These are phyloP conservation scores for Smutsia temminckii DNA, from an alignment of 2,797 vertebrate genomes.

Conservation along the genomic window DNA sequence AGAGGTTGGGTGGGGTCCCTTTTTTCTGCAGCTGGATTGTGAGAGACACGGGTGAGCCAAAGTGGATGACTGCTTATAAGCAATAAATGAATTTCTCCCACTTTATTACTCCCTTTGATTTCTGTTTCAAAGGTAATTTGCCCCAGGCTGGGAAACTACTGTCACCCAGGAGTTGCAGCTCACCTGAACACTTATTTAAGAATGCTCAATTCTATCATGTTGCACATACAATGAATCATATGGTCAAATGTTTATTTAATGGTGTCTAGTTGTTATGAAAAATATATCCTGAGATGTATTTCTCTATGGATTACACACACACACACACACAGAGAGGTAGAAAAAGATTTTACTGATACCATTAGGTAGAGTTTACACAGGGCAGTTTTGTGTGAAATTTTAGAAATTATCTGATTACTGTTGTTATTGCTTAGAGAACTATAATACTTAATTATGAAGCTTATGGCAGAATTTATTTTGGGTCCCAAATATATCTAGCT, in stretches of 20 bases:
- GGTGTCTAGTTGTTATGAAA: not conserved
- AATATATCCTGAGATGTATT: not conserved
- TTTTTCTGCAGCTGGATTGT: too few species aligned
- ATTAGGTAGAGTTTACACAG: not conserved
- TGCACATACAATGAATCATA: not conserved
- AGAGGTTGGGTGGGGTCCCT: too few species aligned
- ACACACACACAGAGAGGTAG: not conserved
- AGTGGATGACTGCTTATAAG: too few species aligned
- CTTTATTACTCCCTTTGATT: too few species aligned
- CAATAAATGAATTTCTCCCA: too few species aligned
- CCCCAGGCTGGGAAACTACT: too few species aligned
- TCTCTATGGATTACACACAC: not conserved
- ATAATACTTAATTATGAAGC: not conserved
- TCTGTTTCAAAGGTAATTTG: too few species aligned
- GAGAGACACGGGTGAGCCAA: too few species aligned
- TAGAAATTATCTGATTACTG: not conserved
- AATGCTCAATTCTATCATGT: not conserved
- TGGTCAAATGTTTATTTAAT: not conserved
- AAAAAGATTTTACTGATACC: not conserved
- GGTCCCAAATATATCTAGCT: not conserved
- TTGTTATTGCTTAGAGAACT: not conserved
- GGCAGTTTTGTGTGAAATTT: not conserved
- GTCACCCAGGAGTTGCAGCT: not conserved
- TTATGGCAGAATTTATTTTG: not conserved
- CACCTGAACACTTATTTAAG: not conserved